Evolutionary conservation across 2,113 vertebrate species (phyloP).

Genomic region (Phaethon lepturus): DNA sequence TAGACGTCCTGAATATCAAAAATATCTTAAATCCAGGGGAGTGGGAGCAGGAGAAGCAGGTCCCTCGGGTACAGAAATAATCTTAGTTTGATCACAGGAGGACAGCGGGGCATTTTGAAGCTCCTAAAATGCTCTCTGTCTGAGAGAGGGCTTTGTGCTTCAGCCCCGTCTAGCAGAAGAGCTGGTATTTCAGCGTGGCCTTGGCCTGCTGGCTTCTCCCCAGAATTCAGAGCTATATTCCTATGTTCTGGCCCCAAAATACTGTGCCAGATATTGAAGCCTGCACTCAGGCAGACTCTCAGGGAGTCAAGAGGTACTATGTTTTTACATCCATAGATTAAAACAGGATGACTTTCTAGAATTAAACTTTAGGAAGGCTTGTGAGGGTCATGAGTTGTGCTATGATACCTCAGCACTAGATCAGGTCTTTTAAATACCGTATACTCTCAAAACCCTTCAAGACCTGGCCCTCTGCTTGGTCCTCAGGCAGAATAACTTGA

Average conservation of each 20-base stretch:
- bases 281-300: not conserved
- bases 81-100: not conserved
- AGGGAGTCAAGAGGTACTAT: not conserved
- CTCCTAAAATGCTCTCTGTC: not conserved
- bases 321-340: not conserved
- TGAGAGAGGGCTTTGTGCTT: accelerated
- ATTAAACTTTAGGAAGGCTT: not conserved
- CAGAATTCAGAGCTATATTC: not conserved
- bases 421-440: not conserved
- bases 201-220: not conserved
- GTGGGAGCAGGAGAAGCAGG: not conserved
- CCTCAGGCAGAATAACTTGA: not conserved
- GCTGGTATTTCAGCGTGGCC: not conserved
- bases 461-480: not conserved
- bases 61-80: not conserved
- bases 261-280: not conserved
- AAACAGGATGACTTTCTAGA: not conserved
- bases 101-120: not conserved
- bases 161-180: accelerated
- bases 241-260: not conserved
- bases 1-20: not conserved
- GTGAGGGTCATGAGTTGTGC: not conserved
- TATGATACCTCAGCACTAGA: not conserved
- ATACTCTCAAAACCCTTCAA: not conserved
- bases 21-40: not conserved